phyloP scores from a whole-genome alignment of 1,140 invertebrate genomes.

The Bombus pascuorum region DNA sequence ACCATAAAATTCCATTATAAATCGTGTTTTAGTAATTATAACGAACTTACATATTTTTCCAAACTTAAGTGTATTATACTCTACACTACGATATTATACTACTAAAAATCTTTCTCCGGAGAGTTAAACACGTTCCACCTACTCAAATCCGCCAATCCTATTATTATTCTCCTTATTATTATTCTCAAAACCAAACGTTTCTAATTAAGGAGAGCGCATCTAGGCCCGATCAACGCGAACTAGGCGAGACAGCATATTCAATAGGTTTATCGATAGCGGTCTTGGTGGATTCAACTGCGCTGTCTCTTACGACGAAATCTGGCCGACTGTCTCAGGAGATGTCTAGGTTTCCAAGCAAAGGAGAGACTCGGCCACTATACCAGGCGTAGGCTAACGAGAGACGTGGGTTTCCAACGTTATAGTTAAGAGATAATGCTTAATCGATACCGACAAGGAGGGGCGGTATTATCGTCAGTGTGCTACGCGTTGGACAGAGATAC shows the following conservation, averaged over 20 bases:
- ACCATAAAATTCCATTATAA: too few species aligned
- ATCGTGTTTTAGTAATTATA: too few species aligned
- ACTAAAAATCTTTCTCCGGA: neutral
- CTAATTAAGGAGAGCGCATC: neutral
- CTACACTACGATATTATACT: too few species aligned
- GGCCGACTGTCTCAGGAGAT: slow-evolving; percentile 25
- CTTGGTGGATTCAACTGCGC: neutral
- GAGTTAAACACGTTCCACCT: too few species aligned
- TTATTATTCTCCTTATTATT: neutral
- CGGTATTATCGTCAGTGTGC: slow-evolving; percentile 6
- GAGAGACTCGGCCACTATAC: neutral
- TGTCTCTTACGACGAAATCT: neutral
- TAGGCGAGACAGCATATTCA: neutral
- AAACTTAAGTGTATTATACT: too few species aligned
- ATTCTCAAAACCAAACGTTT: neutral
- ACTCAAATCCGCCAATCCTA: neutral
- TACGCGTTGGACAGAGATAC: neutral
- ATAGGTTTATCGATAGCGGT: neutral
- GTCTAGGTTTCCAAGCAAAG: slow-evolving; percentile 19
- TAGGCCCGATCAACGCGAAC: neutral
- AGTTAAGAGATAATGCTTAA: slow-evolving; percentile 63
- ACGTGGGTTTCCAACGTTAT: slow-evolving; percentile 35
- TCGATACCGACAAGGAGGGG: slow-evolving; percentile 48
- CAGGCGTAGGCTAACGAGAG: slow-evolving; percentile 21
- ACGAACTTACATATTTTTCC: too few species aligned